phyloP scores from a whole-genome alignment of 37 sponge, comb jelly and placozoan species.

The Spongia lamella region DNA sequence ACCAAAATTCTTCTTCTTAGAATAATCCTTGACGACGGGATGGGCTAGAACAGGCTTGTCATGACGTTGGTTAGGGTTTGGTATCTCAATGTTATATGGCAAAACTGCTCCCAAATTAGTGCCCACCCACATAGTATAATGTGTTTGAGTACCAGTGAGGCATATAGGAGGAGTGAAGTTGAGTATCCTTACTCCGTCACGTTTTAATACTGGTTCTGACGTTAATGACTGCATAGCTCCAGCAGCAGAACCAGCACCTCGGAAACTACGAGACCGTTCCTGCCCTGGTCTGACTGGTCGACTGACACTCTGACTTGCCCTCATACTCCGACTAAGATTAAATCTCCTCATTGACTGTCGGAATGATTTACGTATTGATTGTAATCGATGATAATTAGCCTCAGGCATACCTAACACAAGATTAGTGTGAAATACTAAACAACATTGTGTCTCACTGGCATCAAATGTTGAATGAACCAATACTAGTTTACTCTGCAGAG shows the following conservation, averaged over 20 bases:
- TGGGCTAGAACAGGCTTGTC: slow-evolving; percentile 6
- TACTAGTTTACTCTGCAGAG: slow-evolving; percentile 38
- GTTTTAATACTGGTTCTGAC: slow-evolving; percentile 14
- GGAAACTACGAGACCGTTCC: neutral
- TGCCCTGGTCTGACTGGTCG: slow-evolving; percentile 7
- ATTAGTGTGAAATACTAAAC: too few relatives aligned
- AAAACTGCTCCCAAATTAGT: slow-evolving; percentile 69
- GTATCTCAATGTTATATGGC: slow-evolving; percentile 66
- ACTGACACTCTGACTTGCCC: slow-evolving; percentile 52
- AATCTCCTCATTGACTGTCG: slow-evolving; percentile 73
- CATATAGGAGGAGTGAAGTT: slow-evolving; percentile 67
- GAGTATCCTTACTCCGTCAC: slow-evolving; percentile 51
- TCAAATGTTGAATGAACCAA: slow-evolving; percentile 63
- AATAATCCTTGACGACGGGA: slow-evolving; percentile 56
- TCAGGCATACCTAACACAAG: slow-evolving; percentile 13
- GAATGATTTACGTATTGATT: slow-evolving; percentile 80
- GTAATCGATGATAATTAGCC: slow-evolving; percentile 45
- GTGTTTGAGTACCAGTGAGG: slow-evolving; percentile 37
- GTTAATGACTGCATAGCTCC: neutral
- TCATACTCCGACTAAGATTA: slow-evolving; percentile 64
- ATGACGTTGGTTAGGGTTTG: slow-evolving; percentile 32
- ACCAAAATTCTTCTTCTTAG: slow-evolving; percentile 54
- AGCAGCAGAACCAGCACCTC: neutral
- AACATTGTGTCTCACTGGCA: slow-evolving; percentile 47
- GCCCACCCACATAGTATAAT: slow-evolving; percentile 39